These are phyloP conservation scores for Helogale parvula DNA, from an alignment of 2,113 vertebrate genomes.

Conservation along the genomic window DNA sequence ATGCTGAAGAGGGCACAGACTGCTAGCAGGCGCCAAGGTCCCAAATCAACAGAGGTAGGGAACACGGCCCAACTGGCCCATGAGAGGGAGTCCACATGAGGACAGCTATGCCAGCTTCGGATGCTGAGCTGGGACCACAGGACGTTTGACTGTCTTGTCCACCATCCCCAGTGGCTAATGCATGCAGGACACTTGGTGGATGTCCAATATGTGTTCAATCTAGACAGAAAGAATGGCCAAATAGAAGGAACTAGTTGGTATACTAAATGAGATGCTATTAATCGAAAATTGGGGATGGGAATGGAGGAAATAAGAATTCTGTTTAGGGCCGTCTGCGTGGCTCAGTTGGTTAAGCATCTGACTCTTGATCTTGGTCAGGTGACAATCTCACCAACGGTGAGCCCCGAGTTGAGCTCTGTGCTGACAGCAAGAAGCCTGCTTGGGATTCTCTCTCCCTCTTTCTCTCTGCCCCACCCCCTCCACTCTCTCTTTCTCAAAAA, in stretches of 20 bases:
- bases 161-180: neutral
- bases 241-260: neutral
- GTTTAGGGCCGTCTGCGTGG: neutral
- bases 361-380: too few relatives aligned
- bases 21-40: neutral
- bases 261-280: neutral
- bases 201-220: neutral
- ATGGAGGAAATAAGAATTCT: neutral
- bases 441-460: too few relatives aligned
- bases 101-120: neutral
- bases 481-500: too few relatives aligned
- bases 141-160: rapidly evolving
- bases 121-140: too few relatives aligned
- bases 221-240: neutral
- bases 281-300: neutral
- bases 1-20: neutral
- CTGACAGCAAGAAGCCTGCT: too few relatives aligned
- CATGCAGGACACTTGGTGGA: too few relatives aligned
- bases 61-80: rapidly evolving
- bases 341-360: too few relatives aligned
- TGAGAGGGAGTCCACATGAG: rapidly evolving
- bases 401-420: too few relatives aligned
- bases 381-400: too few relatives aligned
- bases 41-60: neutral
- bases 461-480: too few relatives aligned